phyloP scores from a whole-genome alignment of 2,797 vertebrate species.

The Columba guinea region DNA sequence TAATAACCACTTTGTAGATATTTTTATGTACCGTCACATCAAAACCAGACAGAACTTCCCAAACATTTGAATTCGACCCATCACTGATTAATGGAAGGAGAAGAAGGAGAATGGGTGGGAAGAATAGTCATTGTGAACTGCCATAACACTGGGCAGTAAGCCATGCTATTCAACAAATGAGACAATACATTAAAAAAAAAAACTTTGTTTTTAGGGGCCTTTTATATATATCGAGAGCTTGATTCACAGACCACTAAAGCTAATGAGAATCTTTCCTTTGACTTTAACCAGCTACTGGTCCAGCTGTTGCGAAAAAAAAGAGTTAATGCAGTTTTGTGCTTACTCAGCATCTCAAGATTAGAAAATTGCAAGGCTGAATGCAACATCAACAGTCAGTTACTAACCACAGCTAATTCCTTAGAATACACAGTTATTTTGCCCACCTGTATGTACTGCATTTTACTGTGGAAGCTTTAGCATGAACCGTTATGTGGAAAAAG shows the following conservation, averaged over 20 bases:
- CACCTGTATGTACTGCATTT: background rate
- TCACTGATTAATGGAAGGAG: constrained; percentile 61
- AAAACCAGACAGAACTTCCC: constrained; percentile 51
- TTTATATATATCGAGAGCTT: constrained; percentile 60
- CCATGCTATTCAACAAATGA: constrained; percentile 61
- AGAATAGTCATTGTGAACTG: constrained; percentile 66
- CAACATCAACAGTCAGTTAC: background rate
- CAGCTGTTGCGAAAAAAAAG: background rate
- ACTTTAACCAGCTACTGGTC: constrained; percentile 38
- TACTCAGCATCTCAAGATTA: background rate
- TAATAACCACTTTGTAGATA: constrained; percentile 43
- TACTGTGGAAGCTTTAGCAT: background rate
- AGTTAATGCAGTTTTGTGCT: background rate
- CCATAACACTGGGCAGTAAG: constrained; percentile 53
- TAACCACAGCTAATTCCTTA: background rate
- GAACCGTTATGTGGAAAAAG: background rate
- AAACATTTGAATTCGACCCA: constrained; percentile 55
- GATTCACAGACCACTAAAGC: constrained; percentile 43
- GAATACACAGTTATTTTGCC: background rate
- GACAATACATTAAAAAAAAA: constrained; percentile 69
- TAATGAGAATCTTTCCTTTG: constrained; percentile 44
- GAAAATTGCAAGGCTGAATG: background rate
- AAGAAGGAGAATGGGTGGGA: constrained; percentile 63
- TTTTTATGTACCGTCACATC: constrained; percentile 52
- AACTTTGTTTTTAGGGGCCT: constrained; percentile 45